Base-by-base conservation (phyloP, 2,888 invertebrate species). In the Nineta flava region DNA sequence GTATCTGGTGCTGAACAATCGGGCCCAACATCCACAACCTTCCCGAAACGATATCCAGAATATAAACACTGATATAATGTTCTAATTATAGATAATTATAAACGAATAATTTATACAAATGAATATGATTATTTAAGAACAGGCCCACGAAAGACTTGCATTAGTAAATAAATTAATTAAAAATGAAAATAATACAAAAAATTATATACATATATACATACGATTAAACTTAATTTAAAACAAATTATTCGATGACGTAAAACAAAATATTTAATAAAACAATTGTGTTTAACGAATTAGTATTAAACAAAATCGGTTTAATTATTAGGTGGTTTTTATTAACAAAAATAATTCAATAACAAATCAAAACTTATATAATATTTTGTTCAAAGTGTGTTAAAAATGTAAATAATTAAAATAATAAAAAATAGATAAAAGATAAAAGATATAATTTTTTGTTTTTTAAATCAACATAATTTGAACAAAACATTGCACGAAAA, bases 1-100 rank as follows among this genome's bases (percentile, higher is more conserved):
- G 58, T 61, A 59, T 58, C 64, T 57, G 57, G 63, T 59, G 62
- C 66, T 51, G 56, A 60, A 54, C 53, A 55, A 51, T 42, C 55
- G 50, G 65, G 64, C 65, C 69, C 68, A 72, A 70, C 66, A 71
- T 70, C 69, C 73, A 72, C 72, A 73, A 74, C 70, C 60, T 65
- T 54, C 64, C 69, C 63, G 63, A 76, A 76, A 61, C 75, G 76
- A 58, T 80, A 79, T 71, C 80, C 81, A 66, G 82, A 83, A 72
- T 82, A 82, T 75, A 82, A 79, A 71, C 82, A 82, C 79, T 82
- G 79, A 80, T 78, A 67, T 38, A 45, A 26, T 35, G 49, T 45
- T 35, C 15, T 34, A 17, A 42, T 47, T 26, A 47, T 47, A 34
- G 47, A 47, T 34, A 35, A 47, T 19, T 35, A 47, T 16, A 34